phyloP scores from a whole-genome alignment of 2,888 invertebrate species.

The Fragum fragum region DNA sequence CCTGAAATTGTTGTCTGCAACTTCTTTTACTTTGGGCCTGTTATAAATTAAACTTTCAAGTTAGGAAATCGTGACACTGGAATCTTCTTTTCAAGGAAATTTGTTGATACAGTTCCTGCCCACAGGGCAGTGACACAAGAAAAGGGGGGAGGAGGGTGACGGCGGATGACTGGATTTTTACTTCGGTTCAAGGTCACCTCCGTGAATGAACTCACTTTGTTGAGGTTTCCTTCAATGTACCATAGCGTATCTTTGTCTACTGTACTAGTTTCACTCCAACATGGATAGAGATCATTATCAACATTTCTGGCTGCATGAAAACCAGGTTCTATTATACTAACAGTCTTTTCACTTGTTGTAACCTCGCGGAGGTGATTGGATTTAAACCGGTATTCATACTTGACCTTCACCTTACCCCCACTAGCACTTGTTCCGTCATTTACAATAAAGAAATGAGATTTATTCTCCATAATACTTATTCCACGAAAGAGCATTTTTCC shows the following conservation, averaged over 20 bases:
- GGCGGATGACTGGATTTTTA: constrained; percentile 12
- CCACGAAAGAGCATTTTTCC: constrained; percentile 27
- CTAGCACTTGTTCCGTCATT: constrained; percentile 42
- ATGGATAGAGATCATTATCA: constrained; percentile 49
- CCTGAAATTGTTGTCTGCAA: too few species aligned
- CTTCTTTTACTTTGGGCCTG: too few species aligned
- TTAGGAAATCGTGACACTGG: constrained; percentile 39
- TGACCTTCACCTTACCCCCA: constrained; percentile 26
- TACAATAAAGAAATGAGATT: constrained; percentile 38
- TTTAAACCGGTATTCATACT: constrained; percentile 57
- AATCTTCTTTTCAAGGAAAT: constrained; percentile 35
- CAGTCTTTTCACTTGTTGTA: constrained; percentile 8
- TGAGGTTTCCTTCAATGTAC: constrained; percentile 54
- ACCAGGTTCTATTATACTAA: constrained; percentile 29
- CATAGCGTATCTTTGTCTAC: constrained; percentile 40
- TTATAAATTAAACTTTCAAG: too few species aligned
- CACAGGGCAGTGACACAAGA: constrained; percentile 49
- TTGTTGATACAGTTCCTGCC: constrained; percentile 41
- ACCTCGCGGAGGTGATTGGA: constrained; percentile 26
- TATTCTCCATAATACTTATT: constrained; percentile 43
- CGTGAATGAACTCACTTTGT: constrained; percentile 51
- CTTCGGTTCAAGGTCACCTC: constrained; percentile 44
- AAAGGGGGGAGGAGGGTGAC: constrained; percentile 59
- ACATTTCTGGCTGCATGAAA: constrained; percentile 27
- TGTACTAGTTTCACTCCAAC: constrained; percentile 41